These are phyloP conservation scores for Aphrocallistes beatrix DNA, from an alignment of 37 sponge, comb jelly and placozoan species.

Conservation along the genomic window DNA sequence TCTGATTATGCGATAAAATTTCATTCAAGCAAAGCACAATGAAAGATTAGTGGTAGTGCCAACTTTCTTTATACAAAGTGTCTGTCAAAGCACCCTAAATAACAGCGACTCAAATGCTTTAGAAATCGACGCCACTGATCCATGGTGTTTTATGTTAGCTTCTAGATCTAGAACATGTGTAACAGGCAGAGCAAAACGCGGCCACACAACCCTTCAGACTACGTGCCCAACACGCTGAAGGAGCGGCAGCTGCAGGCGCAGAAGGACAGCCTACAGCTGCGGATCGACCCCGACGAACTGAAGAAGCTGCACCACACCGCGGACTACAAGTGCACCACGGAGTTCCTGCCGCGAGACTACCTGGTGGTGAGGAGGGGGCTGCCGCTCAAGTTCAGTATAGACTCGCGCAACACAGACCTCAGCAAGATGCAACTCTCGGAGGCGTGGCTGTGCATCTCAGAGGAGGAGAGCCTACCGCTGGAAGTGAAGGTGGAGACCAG, in stretches of 20 bases:
- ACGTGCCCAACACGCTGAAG: neutral
- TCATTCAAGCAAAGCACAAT: too few relatives aligned
- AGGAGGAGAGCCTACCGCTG: slow-evolving; percentile 10
- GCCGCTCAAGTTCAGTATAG: slow-evolving; percentile 23
- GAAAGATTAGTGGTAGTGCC: too few relatives aligned
- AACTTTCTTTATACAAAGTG: too few relatives aligned
- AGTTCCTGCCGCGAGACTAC: slow-evolving; percentile 22
- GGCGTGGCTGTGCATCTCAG: slow-evolving; percentile 22
- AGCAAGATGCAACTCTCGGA: neutral
- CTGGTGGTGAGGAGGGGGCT: slow-evolving; percentile 32
- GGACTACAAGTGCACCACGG: neutral
- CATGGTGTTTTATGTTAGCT: too few relatives aligned
- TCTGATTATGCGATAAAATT: too few relatives aligned
- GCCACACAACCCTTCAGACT: neutral
- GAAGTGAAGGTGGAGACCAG: neutral
- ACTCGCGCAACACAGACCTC: neutral
- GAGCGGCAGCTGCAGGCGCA: neutral
- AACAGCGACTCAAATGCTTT: too few relatives aligned
- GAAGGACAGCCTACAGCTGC: slow-evolving; percentile 3
- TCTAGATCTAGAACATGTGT: neutral
- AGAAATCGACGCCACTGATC: too few relatives aligned
- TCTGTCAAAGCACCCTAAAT: too few relatives aligned
- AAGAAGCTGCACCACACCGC: slow-evolving; percentile 28
- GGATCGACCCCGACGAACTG: slow-evolving; percentile 27
- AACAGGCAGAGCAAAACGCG: neutral